Percentiles rank a stretch among this genome's conserved stretches.
phyloP scores from a whole-genome alignment of 2,113 vertebrate genomes.

The Pedetes capensis region DNA sequence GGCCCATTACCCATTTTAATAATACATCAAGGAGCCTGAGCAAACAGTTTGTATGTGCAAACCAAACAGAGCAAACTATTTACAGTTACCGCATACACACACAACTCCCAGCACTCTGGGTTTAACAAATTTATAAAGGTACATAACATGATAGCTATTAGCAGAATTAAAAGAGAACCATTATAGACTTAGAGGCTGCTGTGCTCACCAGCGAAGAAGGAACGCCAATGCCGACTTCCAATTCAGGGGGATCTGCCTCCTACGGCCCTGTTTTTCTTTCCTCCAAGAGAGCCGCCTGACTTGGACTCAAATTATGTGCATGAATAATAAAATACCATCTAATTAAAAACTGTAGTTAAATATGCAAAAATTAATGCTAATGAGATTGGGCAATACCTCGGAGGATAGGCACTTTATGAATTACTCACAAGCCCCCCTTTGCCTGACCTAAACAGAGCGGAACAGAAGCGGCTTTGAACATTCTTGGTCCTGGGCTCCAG shows the following conservation, averaged over 20 bases:
- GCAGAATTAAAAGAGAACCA: constrained; percentile 98
- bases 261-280: constrained; percentile 58
- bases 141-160: constrained; percentile 99
- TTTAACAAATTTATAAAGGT: constrained; percentile 99
- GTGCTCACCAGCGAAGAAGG: constrained; percentile 84
- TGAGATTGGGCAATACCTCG: constrained; percentile 98
- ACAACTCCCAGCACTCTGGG: constrained; percentile 96
- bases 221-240: constrained; percentile 85
- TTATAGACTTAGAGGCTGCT: constrained; percentile 88
- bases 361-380: constrained; percentile 99
- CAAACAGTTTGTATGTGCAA: constrained; percentile 96
- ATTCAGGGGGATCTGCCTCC: constrained; percentile 80
- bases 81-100: constrained; percentile 91
- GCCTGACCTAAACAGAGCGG: constrained; percentile 93
- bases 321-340: constrained; percentile 99
- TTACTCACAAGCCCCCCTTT: constrained; percentile 95
- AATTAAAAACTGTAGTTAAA: constrained; percentile 99
- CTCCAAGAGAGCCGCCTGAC: constrained; percentile 87
- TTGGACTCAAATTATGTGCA: constrained; percentile 99
- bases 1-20: constrained; percentile 99
- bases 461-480: constrained; percentile 87
- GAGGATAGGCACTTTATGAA: constrained; percentile 97
- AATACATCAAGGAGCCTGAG: constrained; percentile 99
- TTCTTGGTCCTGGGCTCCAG: constrained; percentile 19
- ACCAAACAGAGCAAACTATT: constrained; percentile 96